Percentiles rank a stretch among this genome's conserved stretches.
Conservation (phyloP, 92 coral and sea anemone species). For the Pocillopora meandrina region DNA sequence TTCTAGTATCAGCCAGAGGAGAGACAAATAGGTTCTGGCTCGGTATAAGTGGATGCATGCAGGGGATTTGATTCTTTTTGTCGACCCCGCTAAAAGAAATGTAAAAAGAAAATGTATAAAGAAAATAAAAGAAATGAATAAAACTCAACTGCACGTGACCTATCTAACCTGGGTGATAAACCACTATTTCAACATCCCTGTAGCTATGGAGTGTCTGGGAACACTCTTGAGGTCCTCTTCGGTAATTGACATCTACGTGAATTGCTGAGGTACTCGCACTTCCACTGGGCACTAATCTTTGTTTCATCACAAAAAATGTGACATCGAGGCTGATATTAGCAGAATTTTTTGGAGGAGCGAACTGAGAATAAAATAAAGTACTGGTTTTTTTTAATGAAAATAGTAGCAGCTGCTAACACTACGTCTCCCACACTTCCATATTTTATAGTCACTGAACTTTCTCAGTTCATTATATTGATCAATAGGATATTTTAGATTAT, state of each 20-base stretch:
- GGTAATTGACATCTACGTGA: neutral
- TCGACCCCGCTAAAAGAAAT: neutral
- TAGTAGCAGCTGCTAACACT: neutral
- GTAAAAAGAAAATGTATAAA: neutral
- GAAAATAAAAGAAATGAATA: no score
- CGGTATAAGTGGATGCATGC: neutral
- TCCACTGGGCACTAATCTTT: neutral
- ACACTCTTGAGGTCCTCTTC: slow-evolving; percentile 6
- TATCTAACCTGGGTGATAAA: slow-evolving; percentile 8
- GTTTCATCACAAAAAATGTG: neutral
- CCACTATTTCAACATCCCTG: neutral
- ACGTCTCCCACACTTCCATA: no score
- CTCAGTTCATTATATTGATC: no score
- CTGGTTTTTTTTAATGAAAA: neutral
- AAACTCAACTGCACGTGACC: neutral
- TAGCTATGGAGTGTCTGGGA: neutral
- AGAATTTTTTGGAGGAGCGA: neutral
- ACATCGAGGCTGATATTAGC: neutral
- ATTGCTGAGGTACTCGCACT: slow-evolving; percentile 6
- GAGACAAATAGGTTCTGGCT: no score
- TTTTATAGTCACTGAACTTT: no score
- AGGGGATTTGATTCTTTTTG: neutral
- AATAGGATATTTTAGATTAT: no score
- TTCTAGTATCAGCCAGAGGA: no score
- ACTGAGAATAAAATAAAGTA: neutral